phyloP scores from a whole-genome alignment of 2,888 invertebrate genomes.

The Polymixis lichenea region DNA sequence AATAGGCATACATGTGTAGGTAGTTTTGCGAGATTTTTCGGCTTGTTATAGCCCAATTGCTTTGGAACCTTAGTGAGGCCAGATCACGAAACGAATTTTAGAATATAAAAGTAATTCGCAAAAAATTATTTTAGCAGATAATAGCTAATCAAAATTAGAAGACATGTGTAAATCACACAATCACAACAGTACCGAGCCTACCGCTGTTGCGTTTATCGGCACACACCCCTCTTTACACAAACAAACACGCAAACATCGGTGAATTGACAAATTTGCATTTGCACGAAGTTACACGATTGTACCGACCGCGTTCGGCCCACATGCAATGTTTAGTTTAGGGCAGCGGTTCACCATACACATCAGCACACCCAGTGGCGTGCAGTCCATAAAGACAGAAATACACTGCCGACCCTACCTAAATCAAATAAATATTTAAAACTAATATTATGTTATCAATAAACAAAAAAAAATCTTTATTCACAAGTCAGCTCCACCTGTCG shows the following conservation, averaged over 20 bases:
- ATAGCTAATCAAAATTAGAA: background rate
- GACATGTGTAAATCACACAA: background rate
- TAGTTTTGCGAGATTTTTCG: background rate
- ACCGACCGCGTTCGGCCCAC: conserved; percentile 36
- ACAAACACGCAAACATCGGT: conserved; percentile 49
- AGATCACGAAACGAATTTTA: background rate
- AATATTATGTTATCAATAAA: too few relatives aligned
- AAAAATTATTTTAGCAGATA: background rate
- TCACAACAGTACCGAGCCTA: background rate
- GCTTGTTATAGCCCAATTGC: background rate
- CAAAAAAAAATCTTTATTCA: too few relatives aligned
- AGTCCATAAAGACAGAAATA: too few relatives aligned
- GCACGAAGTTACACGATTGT: conserved; percentile 45
- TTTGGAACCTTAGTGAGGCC: too few relatives aligned
- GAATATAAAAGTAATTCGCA: background rate
- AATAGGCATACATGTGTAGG: background rate
- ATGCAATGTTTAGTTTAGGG: conserved; percentile 39
- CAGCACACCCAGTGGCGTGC: too few relatives aligned
- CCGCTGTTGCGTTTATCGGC: background rate
- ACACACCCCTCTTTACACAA: conserved; percentile 26
- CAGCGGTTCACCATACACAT: conserved; percentile 21
- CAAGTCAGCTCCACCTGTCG: too few relatives aligned
- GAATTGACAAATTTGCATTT: conserved; percentile 48
- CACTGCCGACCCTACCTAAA: too few relatives aligned
- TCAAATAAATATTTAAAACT: too few relatives aligned